Base-by-base conservation (phyloP, 2,113 vertebrate species). In the Triplophysa siluroides region DNA sequence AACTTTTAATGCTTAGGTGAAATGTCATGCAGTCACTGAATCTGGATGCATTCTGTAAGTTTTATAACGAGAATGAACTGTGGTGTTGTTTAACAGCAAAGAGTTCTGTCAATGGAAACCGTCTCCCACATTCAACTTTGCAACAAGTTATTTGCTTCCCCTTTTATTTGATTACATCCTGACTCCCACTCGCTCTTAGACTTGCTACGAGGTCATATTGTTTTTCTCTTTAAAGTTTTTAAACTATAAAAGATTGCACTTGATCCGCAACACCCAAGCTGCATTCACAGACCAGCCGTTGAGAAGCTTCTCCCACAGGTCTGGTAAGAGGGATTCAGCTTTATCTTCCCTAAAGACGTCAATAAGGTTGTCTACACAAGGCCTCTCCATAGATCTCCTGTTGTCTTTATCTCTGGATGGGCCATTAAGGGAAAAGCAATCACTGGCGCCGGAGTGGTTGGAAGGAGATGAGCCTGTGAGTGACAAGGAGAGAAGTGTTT, bases 291-390 rank as follows among this genome's bases (percentile, higher is more conserved):
- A 50, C 12, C 1, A 33, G 45, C 61, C 50, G 29, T 41, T 18
- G 69, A 74, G 78, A 21, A 81, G 63, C 84, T 88, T 80, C 33
- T 83, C 86, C 86, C 88, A 86, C 82, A 76, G 86, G 80, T 87
- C 86, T 64, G 80, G 79, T 78, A 77, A 63, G 69, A 86, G 81
- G 65, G 74, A 86, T 72, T 87, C 47, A 8, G 43, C 75, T 77
- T 77, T 77, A 77, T 77, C 75, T 65, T 77, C 45, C 43, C 61
- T 66, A 88, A 88, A 88, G 90, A 85, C 67, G 83, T 82, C 83
- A 87, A 50, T 88, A 88, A 89, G 88, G 88, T 88, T 87, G 88
- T 86, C 86, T 81, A 65, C 75, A 82, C 84, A 84, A 60, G 87
- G 47, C 54, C 71, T 70, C 60, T 80, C 83, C 77, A 86, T 90